A percentile compares a stretch with the other conserved stretches of the same genome.
Conservation (phyloP, 2,113 vertebrate species). For the Damaliscus lunatus region DNA sequence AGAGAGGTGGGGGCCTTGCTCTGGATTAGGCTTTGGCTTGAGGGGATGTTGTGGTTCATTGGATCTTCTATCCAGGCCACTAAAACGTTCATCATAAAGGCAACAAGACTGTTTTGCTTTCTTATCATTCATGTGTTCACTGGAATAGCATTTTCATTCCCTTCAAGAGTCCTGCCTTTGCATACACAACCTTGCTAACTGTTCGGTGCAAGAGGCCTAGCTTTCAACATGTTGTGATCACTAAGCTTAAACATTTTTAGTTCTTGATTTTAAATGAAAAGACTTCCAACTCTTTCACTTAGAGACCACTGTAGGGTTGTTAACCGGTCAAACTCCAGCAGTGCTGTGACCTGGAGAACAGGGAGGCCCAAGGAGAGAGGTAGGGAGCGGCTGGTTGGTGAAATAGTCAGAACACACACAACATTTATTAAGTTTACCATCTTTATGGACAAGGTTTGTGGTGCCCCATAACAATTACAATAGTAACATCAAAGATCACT, state of each 20-base stretch:
- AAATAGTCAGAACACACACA: neutral
- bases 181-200: neutral
- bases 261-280: neutral
- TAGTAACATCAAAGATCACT: neutral
- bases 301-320: neutral
- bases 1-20: neutral
- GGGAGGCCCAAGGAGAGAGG: neutral
- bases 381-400: neutral
- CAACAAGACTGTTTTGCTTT: neutral
- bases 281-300: neutral
- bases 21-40: neutral
- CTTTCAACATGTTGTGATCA: neutral
- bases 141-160: neutral
- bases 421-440: neutral
- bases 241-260: neutral
- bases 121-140: neutral
- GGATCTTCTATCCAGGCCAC: neutral
- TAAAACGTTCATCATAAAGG: neutral
- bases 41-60: neutral
- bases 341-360: neutral
- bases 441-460: neutral
- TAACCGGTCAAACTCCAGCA: neutral
- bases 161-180: neutral
- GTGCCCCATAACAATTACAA: neutral
- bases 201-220: neutral